Evolutionary conservation across 2,888 invertebrate species (phyloP), one percentile per base, ranked within the genome.

Genomic region (Dysmachus trigonus): DNA sequence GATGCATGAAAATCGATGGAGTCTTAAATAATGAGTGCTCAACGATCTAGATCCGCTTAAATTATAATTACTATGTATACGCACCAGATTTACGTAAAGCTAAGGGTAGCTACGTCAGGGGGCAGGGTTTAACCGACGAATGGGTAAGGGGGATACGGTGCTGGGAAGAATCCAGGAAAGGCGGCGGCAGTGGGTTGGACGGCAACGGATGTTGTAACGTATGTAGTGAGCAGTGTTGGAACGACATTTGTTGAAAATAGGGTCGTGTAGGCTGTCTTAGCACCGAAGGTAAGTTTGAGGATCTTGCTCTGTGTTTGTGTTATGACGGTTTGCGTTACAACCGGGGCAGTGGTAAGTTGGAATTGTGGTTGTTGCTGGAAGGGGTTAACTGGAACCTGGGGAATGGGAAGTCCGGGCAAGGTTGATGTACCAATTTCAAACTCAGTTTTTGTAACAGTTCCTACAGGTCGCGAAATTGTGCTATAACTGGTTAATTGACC

Each of bases 201-300:
- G 2, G 96, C 94, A 35, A 97, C 93, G 0, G 96, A 96, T 18
- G 95, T 95, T 6, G 97, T 97, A 88, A 97, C 94, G 90, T 96
- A 96, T 18, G 96, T 95, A n/a, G 97, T 97, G 87, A 97, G 91
- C 82, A 95, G 93, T 0, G 97, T 97, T 7, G 97, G 97, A 71
- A 97, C 95, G 73, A 97, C 95, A 89, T 94, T 95, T 53, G 97
- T 97, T 1, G 96, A 96, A 91, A 95, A 97, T 86, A 98, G 93
- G 1, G 97, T 97, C 7, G 97, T 97, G 90, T 96, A 96, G 0
- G 97, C 95, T 0, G 97, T 97, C 91, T 96, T 97, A 41, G 97
- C 97, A n/a, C 97, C 97, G 90, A 97, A 97, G 13, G 97, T 97
- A 88, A 97, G 92, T 91, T 97, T 97, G 87, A 97, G 92, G 83